Evolutionary conservation across 37 sponge, comb jelly and placozoan genomes (phyloP), one percentile per base, ranked within the genome.

Genomic region (Ephydatia muelleri): DNA sequence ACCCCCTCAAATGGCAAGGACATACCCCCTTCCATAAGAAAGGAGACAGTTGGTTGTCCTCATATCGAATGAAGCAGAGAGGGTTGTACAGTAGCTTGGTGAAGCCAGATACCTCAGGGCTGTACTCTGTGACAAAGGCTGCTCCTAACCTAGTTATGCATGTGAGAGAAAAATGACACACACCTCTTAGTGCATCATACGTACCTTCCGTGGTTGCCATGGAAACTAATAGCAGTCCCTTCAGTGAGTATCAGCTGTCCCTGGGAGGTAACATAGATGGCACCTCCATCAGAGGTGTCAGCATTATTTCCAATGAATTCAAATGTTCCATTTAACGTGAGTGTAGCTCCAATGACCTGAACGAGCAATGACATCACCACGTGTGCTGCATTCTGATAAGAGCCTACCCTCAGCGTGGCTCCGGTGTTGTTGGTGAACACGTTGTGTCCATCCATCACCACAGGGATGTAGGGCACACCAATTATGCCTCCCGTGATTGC

Each of bases 11-110:
- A 1, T 57, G 57, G 57, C 19, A 57, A 16, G 57, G 19, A 57
- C 72, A 71, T 21, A 71, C 72, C 72, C 72, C 72, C 32, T 70
- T 68, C 89, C 89, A 88, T 2, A 57, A 2, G 28, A 48, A 26
- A 78, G 89, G 89, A 23, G 89, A 21, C 30, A 38, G 25, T 21
- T 57, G 57, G 57, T 71, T n/a, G 72, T 23, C 21, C 2, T 69
- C 77, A 48, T 83, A 88, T 30, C 40, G 73, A 2, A 88, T 67
- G 36, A 88, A 88, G 49, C 89, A 88, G 27, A 83, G 79, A 21
- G 89, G 83, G 38, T 88, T 88, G 77, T 65, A 83, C 37, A 83
- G 73, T 2, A 79, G 72, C 30, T 79, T 43, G 16, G 83, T 33
- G 35, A 73, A 88, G 5, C 48, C 76, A 49, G 35, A 22, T 23